Base-by-base conservation (phyloP, 1,140 invertebrate species). In the Stegodyphus mimosarum region DNA sequence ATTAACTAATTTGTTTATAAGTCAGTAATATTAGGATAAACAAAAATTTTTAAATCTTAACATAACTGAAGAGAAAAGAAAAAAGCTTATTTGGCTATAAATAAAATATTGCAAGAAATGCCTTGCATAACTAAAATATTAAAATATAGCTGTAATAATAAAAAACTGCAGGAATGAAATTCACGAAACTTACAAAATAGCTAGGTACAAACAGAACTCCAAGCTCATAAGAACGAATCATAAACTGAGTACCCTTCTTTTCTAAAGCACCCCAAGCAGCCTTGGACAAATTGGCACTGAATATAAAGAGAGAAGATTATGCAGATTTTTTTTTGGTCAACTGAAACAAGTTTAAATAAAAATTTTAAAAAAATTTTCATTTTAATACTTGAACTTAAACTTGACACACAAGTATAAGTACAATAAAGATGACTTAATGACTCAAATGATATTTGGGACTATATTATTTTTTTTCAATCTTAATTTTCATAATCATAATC, bases 281-380 rank as follows among this genome's bases (percentile, higher is more conserved):
- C 92, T 98, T 98, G 13, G 97, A 98, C 7, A 99, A 90, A 91
- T 99, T 99, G 0, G 95, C 96, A 88, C 96, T 98, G 84, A 79
- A 89, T 88, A 53, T 5, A 18, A 13, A 49, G 2, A 15, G 15
- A 60, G 5, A 60, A 60, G 55, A 60, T 10, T 33, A 33, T 33
- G 33, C 33, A 33, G 1, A 33, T 33, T 33, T 33, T 1, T 33
- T 1, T 33, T 33, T 33, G 1, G 3, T 33, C 3, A 33, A 33
- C 33, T 33, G 33, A 33, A 33, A 33, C 33, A 33, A 33, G 33
- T 33, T 3, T 33, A 33, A 33, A 33, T 33, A 33, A 33, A 33
- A 33, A 33, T 33, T 33, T 1, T 1, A 33, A 33, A 3, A 33
- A 33, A 33, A 33, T 33, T 33, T 33, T 33, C 33, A 33, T 33